Conservation (phyloP, 1,140 invertebrate genomes). For the Apis dorsata region DNA sequence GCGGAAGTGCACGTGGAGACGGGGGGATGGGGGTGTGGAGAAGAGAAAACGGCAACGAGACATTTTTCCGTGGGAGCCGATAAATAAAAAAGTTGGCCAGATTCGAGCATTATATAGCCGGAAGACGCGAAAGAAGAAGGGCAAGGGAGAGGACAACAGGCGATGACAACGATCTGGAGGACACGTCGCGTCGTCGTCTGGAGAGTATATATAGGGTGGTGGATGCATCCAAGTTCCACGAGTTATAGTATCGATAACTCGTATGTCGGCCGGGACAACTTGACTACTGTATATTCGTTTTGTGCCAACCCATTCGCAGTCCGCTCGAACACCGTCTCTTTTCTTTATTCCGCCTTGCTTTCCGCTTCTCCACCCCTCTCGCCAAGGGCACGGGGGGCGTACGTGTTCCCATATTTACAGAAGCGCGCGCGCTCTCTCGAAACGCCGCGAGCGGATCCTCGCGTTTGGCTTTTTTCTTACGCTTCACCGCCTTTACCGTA, state of each 20-base stretch:
- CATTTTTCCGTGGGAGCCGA: constrained; percentile 60
- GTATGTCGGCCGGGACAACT: constrained; percentile 42
- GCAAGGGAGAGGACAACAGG: constrained; percentile 14
- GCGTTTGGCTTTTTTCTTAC: constrained; percentile 9
- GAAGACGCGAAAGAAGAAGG: constrained; percentile 24
- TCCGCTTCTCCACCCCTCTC: not conserved
- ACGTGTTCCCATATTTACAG: constrained; percentile 42
- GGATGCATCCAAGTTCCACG: constrained; percentile 52
- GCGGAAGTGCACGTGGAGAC: constrained; percentile 34
- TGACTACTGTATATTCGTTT: constrained; percentile 42
- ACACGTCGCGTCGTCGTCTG: not conserved
- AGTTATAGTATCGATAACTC: constrained; percentile 68
- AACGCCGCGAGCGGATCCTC: constrained; percentile 4
- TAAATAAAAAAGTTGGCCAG: constrained; percentile 67
- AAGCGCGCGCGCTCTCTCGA: constrained; percentile 16
- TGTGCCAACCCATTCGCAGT: constrained; percentile 15
- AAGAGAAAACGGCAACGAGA: constrained; percentile 16
- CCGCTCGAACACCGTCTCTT: constrained; percentile 35
- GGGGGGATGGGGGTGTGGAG: constrained; percentile 24
- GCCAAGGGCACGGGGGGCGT: constrained; percentile 1
- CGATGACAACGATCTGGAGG: constrained; percentile 22
- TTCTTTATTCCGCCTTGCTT: constrained; percentile 20
- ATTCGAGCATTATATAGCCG: constrained; percentile 43
- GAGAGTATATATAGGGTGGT: not conserved
- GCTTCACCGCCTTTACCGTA: not conserved